A percentile compares a stretch with the other conserved stretches of the same genome.
Evolutionary conservation across 2,113 vertebrate species (phyloP).

Genomic region (Pseudorhombus dupliciocellatus): DNA sequence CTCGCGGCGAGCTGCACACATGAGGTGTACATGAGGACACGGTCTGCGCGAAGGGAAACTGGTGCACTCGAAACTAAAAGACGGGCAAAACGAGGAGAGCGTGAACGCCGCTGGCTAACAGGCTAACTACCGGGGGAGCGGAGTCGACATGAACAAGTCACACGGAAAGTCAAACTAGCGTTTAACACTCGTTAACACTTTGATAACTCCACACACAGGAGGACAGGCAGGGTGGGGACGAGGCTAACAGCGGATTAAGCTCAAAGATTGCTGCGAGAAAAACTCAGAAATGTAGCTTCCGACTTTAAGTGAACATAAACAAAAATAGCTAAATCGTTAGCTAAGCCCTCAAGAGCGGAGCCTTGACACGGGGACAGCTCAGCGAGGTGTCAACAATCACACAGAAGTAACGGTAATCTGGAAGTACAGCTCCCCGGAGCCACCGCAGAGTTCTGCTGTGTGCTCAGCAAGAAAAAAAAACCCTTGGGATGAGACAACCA

Average conservation of each 20-base stretch:
- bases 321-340: background rate
- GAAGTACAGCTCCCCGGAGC: background rate
- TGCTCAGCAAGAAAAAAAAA: background rate
- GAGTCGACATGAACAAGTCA: background rate
- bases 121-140: background rate
- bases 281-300: background rate
- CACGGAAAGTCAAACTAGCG: background rate
- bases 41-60: background rate
- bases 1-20: background rate
- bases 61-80: background rate
- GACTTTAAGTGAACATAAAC: background rate
- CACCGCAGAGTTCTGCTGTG: background rate
- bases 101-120: background rate
- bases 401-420: conserved; percentile 4
- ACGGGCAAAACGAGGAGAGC: background rate
- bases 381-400: background rate
- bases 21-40: background rate
- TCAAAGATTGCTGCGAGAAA: background rate
- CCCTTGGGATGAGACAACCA: background rate
- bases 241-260: background rate
- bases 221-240: background rate
- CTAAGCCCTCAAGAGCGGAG: background rate
- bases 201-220: background rate
- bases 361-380: background rate
- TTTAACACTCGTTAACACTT: background rate